phyloP scores from a whole-genome alignment of 2,888 invertebrate genomes.

The Hipparchia sbordonii region DNA sequence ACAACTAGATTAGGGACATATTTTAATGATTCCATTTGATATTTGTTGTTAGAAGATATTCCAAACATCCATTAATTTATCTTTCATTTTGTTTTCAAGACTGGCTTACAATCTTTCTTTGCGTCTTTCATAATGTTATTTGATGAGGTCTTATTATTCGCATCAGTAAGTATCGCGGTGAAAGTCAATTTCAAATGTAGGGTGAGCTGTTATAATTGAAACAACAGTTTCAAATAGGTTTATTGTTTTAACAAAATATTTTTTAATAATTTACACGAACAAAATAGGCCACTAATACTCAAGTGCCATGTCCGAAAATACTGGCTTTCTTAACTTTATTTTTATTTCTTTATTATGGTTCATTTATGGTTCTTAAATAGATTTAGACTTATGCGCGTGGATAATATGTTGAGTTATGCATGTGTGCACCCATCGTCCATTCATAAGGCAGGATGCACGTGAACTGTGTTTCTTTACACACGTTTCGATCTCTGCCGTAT shows the following conservation, averaged over 20 bases:
- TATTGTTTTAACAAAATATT: no score
- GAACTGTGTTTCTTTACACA: background rate
- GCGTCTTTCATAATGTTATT: background rate
- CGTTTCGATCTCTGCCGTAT: background rate
- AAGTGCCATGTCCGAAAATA: no score
- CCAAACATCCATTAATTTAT: background rate
- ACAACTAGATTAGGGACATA: background rate
- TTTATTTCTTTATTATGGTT: background rate
- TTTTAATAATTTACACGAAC: no score
- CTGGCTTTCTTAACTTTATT: background rate
- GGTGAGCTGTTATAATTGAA: no score
- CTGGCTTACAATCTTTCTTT: background rate
- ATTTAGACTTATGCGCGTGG: background rate
- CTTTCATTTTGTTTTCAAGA: background rate
- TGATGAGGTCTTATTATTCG: background rate
- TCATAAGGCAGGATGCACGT: background rate
- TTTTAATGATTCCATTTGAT: background rate
- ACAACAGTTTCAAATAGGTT: no score
- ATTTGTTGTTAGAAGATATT: background rate
- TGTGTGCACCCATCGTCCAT: background rate
- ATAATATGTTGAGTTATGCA: background rate
- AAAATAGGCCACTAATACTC: no score
- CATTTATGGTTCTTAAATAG: background rate
- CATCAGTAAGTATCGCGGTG: no score
- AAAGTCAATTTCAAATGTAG: no score